Conservation (phyloP, 2,888 invertebrate genomes). For the Noctua fimbriata region DNA sequence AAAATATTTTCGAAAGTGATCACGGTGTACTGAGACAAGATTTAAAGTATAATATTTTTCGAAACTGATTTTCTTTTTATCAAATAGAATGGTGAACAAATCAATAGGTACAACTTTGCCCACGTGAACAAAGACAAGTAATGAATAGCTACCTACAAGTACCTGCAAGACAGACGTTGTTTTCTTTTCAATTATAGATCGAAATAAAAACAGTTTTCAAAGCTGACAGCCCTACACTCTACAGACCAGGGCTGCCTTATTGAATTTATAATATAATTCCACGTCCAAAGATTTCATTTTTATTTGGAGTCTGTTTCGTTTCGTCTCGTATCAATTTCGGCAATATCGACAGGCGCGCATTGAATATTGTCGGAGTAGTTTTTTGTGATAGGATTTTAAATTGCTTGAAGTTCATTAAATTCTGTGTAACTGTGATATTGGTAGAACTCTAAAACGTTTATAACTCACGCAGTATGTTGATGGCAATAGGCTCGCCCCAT, state of each 20-base stretch:
- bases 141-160: not conserved
- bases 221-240: slow-evolving; percentile 20
- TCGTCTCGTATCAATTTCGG: slow-evolving; percentile 20
- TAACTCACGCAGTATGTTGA: not conserved
- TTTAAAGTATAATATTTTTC: no score
- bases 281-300: slow-evolving; percentile 33
- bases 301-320: slow-evolving; percentile 24
- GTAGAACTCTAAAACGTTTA: not conserved
- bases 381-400: slow-evolving; percentile 4
- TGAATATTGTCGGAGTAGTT: slow-evolving; percentile 15
- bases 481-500: no score
- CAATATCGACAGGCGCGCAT: slow-evolving; percentile 9
- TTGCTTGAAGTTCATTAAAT: not conserved
- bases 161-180: slow-evolving; percentile 5
- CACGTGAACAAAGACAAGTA: slow-evolving; percentile 8
- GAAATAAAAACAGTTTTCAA: slow-evolving; percentile 21
- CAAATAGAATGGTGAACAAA: not conserved
- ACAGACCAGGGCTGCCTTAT: slow-evolving; percentile 20
- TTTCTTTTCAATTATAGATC: slow-evolving; percentile 45
- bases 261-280: slow-evolving; percentile 57
- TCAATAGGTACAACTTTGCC: not conserved
- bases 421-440: not conserved
- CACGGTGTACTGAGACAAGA: no score
- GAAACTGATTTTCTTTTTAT: no score
- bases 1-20: no score